These are phyloP conservation scores for Buceros bicornis DNA, from an alignment of 2,797 vertebrate species.

Conservation along the genomic window DNA sequence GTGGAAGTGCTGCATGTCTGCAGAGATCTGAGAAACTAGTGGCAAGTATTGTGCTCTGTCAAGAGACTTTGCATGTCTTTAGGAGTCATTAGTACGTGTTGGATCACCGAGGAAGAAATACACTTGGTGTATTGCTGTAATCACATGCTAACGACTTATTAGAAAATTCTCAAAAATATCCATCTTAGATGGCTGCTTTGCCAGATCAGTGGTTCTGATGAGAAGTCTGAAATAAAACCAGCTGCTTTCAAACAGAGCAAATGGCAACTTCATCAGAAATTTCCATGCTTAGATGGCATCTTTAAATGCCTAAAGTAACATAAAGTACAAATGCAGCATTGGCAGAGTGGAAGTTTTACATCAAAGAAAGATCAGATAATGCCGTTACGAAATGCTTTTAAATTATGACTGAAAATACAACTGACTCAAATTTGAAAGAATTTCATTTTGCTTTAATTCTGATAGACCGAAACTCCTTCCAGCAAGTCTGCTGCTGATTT, in stretches of 20 bases:
- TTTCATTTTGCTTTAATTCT: background rate
- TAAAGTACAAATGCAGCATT: background rate
- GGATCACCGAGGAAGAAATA: background rate
- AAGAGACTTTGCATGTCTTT: background rate
- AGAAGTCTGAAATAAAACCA: background rate
- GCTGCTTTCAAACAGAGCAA: background rate
- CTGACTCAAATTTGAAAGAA: background rate
- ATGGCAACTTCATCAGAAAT: background rate
- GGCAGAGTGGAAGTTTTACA: background rate
- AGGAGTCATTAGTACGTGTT: background rate
- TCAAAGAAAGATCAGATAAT: background rate
- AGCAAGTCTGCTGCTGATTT: background rate
- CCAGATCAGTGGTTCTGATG: background rate
- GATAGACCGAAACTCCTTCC: background rate
- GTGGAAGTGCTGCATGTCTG: background rate
- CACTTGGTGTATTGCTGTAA: background rate
- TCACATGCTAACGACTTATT: background rate
- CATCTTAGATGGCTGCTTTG: background rate
- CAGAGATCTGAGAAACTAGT: background rate
- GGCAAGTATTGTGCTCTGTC: background rate
- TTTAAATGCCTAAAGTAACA: background rate
- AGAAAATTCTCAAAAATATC: background rate
- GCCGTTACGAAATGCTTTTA: background rate
- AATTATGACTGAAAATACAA: background rate
- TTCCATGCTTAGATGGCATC: background rate